These are phyloP conservation scores for Gobionotothen gibberifrons DNA, from an alignment of 2,797 vertebrate species.

Conservation along the genomic window DNA sequence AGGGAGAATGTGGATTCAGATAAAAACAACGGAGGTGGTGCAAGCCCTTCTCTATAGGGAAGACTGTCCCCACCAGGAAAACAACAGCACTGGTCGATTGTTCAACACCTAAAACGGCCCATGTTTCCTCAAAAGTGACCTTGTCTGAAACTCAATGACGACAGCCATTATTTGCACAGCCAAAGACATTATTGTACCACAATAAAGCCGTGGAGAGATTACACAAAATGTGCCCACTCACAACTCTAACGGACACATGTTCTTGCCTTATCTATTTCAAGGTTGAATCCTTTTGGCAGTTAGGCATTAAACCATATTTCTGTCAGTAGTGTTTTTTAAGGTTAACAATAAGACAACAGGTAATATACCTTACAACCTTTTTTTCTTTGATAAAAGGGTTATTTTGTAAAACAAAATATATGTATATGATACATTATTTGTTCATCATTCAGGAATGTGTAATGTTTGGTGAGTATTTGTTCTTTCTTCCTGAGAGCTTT, in stretches of 20 bases:
- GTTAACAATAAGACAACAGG: neutral
- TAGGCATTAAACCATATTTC: neutral
- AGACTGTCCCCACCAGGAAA: conserved; percentile 5
- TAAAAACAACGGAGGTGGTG: conserved; percentile 26
- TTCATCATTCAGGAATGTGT: neutral
- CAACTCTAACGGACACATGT: neutral
- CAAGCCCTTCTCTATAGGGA: conserved; percentile 13
- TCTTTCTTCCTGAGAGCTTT: neutral
- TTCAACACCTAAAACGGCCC: conserved; percentile 13
- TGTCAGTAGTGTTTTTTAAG: neutral
- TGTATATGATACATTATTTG: neutral
- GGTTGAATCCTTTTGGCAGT: neutral
- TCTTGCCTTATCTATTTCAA: neutral
- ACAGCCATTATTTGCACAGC: neutral
- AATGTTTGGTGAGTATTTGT: neutral
- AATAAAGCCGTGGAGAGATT: neutral
- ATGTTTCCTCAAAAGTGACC: conserved; percentile 15
- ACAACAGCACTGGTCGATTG: conserved; percentile 24
- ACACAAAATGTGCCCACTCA: neutral
- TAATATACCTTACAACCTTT: neutral
- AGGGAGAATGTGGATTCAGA: conserved; percentile 30
- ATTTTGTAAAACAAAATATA: neutral
- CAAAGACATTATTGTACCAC: neutral
- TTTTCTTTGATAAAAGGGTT: neutral
- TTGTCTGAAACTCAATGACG: neutral